These are phyloP conservation scores for Diglossa brunneiventris DNA, from an alignment of 2,113 vertebrate species.

Conservation along the genomic window DNA sequence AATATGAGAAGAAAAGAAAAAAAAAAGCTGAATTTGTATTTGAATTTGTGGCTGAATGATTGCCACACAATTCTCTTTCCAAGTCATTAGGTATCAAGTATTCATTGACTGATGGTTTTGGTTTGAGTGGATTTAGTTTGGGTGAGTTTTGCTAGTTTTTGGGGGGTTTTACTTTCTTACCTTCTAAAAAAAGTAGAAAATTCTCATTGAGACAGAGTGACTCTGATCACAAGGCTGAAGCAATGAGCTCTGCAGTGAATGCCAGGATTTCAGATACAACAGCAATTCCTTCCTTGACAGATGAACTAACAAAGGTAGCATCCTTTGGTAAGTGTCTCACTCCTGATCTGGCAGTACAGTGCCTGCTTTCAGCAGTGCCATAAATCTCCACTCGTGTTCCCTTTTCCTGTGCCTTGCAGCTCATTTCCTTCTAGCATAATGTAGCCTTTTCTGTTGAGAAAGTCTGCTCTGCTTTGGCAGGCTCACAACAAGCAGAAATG, in stretches of 20 bases:
- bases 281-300: background rate
- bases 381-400: constrained; percentile 66
- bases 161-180: background rate
- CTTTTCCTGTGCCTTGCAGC: constrained; percentile 65
- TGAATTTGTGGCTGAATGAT: background rate
- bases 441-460: constrained; percentile 64
- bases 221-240: background rate
- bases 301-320: constrained; percentile 22
- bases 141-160: background rate
- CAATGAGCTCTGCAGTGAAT: background rate
- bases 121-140: background rate
- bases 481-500: constrained; percentile 51
- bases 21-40: background rate
- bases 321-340: constrained; percentile 15
- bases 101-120: background rate
- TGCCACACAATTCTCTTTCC: background rate
- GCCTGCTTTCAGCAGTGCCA: constrained; percentile 48
- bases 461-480: constrained; percentile 65
- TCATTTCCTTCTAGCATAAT: constrained; percentile 69
- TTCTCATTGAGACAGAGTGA: background rate
- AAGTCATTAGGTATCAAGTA: background rate
- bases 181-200: background rate
- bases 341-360: constrained; percentile 55
- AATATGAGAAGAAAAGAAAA: background rate
- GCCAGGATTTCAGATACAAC: background rate